Base-by-base conservation (phyloP, 1,140 invertebrate genomes). In the Triops cancriformis region DNA sequence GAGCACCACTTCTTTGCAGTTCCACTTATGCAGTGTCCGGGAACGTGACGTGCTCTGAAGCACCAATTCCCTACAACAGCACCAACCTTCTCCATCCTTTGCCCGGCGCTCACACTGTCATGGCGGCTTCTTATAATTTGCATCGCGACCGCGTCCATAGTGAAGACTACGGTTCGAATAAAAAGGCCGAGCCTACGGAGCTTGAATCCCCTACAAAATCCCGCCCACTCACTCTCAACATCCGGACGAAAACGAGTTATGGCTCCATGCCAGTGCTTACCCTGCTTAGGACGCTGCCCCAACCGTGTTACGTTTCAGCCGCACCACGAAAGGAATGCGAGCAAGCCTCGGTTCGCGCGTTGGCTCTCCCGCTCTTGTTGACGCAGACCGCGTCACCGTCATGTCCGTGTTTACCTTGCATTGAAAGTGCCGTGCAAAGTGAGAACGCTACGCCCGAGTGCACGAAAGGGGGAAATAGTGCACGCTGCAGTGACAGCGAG, bases 161-260 rank as follows among this genome's bases (percentile, higher is more conserved):
- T 37, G 31, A 37, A 4, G 31, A 37, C 7, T 7, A 37, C 23
- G 51, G 23, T 1, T 64, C 23, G 14, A 18, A 6, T 0, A 23
- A 64, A 1, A 6, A 64, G 1, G 18, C 51, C 23, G 23, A 18
- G 10, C 3, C 51, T 23, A 64, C 18, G 14, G 51, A 64, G 23
- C 23, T 18, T 1, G 51, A 7, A 5, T 64, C 45, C 23, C 23
- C 9, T 14, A 64, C 45, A n/a, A 64, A 14, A 64, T 64, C 51
- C 51, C 51, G 51, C 51, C 51, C 51, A 23, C 51, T 14, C 51
- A 64, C 51, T 23, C 51, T 64, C 51, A 64, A 64, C 51, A 64
- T 64, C 51, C 51, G 51, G 51, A 64, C 51, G 51, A 64, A 64
- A 64, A 64, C 51, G 51, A 23, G 23, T 64, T 64, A 64, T 64